phyloP scores from a whole-genome alignment of 2,888 invertebrate species.

The Epinotia brunnichana region DNA sequence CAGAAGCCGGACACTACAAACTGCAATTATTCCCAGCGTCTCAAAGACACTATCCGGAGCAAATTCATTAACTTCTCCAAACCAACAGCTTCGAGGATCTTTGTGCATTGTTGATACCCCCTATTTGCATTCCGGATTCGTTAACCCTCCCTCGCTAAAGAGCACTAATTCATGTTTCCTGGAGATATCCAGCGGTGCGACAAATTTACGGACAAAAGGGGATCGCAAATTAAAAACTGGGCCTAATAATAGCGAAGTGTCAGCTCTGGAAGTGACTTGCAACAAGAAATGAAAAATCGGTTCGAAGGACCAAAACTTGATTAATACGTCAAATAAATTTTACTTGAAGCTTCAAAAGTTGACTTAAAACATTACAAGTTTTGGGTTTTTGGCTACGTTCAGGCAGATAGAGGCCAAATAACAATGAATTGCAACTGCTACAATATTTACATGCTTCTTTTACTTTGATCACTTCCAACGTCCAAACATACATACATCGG shows the following conservation, averaged over 20 bases:
- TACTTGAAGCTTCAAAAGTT: neutral
- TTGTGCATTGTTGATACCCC: slow-evolving; percentile 44
- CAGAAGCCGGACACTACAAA: slow-evolving; percentile 16
- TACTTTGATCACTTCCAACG: too few relatives aligned
- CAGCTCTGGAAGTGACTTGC: slow-evolving; percentile 57
- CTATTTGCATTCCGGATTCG: slow-evolving; percentile 59
- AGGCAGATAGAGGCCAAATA: too few relatives aligned
- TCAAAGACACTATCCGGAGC: slow-evolving; percentile 29
- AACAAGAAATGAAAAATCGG: neutral
- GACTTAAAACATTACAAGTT: too few relatives aligned
- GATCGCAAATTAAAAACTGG: slow-evolving; percentile 78
- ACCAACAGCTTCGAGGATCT: slow-evolving; percentile 33
- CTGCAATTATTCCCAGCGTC: slow-evolving; percentile 30
- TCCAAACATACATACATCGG: too few relatives aligned
- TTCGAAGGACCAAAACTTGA: neutral
- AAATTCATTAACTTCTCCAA: slow-evolving; percentile 41
- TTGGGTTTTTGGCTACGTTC: too few relatives aligned
- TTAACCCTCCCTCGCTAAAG: slow-evolving; percentile 64
- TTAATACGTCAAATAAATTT: neutral
- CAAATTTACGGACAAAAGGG: slow-evolving; percentile 74
- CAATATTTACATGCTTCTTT: too few relatives aligned
- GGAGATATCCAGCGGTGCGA: slow-evolving; percentile 71
- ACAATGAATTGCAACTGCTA: too few relatives aligned
- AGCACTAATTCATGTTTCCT: slow-evolving; percentile 78
- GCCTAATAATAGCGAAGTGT: slow-evolving; percentile 63